Base-by-base conservation (phyloP, 2,888 invertebrate genomes). In the Spicauda simplicius region DNA sequence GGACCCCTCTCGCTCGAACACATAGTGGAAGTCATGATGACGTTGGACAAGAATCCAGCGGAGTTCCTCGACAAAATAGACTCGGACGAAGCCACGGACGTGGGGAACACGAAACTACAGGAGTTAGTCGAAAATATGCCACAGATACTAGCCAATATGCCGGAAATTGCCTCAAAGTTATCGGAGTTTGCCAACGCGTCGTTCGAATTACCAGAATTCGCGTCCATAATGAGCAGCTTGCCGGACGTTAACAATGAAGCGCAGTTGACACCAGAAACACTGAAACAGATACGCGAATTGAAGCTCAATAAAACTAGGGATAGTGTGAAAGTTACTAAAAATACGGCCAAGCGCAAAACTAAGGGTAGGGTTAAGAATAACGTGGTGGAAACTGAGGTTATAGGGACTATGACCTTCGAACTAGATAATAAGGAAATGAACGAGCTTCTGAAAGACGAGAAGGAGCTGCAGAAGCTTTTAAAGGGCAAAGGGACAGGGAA, bases 61-160 rank as follows among this genome's bases (percentile, higher is more conserved):
- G 91, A 91, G 8, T 83, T 88, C n/a, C 60, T 91, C 55, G 87
- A 87, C 7, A 88, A 86, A 70, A 81, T 88, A 0, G 87, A 87
- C 19, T 74, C 81, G 0, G 90, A 88, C 0, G 88, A 89, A 0
- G 73, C 81, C 0, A 62, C 85, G 65, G 89, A 89, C 30, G 80
- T 79, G 0, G 85, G 86, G 0, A 88, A 89, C 33, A 81, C 86
- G 0, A 91, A 91, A 72, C 67, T 92, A 19, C 85, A 85, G 0
- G 90, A 91, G 55, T 64, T 93, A 0, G 87, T 91, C 0, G 90
- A 91, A 45, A 90, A 86, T 25, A 91, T 93, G 92, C 91, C 93
- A 0, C 90, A 90, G 57, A 91, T 91, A 2, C 60, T 92, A 70
- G 92, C 91, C 0, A 92, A 88, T 52, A 90, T 91, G 90, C 93